Evolutionary conservation across 1,140 invertebrate species (phyloP), one percentile per base, ranked within the genome.

Genomic region (Cydia pomonella): DNA sequence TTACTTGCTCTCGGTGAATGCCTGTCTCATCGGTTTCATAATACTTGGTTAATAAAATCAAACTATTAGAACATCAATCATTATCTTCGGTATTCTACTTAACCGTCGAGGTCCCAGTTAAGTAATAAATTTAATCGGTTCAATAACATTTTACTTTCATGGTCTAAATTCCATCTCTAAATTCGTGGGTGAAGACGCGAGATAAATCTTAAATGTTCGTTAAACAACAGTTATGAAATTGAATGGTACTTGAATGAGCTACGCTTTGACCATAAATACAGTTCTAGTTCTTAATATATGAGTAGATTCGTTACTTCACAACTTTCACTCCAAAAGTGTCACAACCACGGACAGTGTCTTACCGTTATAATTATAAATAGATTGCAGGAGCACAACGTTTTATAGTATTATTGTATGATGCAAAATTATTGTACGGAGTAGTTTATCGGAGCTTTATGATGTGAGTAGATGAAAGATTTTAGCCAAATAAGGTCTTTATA

Each of bases 121-220:
- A 72, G 74, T 74, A 75, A 77, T 25, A 50, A 38, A 69, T 69
- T 69, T 69, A 33, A 69, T 69, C 64, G 27, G 64, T 69, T 18
- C 64, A 69, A 69, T 69, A 69, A 69, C 23, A 62, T 38, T 79
- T 74, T 79, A 81, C 77, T 81, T 81, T 81, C 77, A 79, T 77
- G 44, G 50, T 23, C 73, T 75, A 75, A 73, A 78, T 75, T 80
- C 75, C 77, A 77, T 76, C 73, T 77, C 64, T 38, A 41, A 69
- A 69, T 38, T 71, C 73, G 75, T 73, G 27, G 50, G 75, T 74
- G 50, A 76, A 75, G 63, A 50, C 73, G 27, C 64, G 29, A 47
- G 64, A 75, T 76, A 79, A 77, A 77, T 75, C 79, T 77, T 74
- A 38, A 76, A 74, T 69, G 64, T 69, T n/a, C 64, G 7, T 69